Evolutionary conservation across 2,888 invertebrate species (phyloP).

Genomic region (Tachina lurida): DNA sequence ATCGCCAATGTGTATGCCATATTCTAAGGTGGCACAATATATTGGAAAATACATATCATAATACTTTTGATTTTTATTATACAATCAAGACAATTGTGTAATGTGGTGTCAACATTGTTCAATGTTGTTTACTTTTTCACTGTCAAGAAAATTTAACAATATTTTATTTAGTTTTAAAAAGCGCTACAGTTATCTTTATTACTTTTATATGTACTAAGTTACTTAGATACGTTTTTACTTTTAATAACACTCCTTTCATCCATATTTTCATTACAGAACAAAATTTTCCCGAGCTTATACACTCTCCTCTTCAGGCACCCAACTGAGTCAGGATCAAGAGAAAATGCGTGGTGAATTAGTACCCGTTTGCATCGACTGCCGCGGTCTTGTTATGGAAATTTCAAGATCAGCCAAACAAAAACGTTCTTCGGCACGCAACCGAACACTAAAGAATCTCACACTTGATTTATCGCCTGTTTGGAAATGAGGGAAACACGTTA

Average conservation of each 20-base stretch:
- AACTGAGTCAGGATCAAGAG: slow-evolving; percentile 84
- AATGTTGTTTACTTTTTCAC: too few species aligned
- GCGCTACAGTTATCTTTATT: too few species aligned
- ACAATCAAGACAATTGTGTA: too few species aligned
- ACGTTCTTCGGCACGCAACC: slow-evolving; percentile 91
- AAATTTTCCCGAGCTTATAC: slow-evolving; percentile 86
- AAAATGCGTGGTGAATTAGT: slow-evolving; percentile 90
- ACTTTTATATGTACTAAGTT: too few species aligned
- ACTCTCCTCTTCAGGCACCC: slow-evolving; percentile 83
- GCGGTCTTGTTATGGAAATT: slow-evolving; percentile 96
- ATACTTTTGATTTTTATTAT: too few species aligned
- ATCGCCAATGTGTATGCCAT: too few species aligned
- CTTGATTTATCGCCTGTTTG: slow-evolving; percentile 93
- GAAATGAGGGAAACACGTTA: slow-evolving; percentile 80
- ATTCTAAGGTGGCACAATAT: too few species aligned
- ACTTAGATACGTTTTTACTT: background rate
- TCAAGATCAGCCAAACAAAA: slow-evolving; percentile 92
- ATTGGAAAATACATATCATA: too few species aligned
- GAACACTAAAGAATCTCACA: slow-evolving; percentile 91
- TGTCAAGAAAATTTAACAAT: too few species aligned
- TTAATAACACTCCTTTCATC: background rate
- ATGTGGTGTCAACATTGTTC: too few species aligned
- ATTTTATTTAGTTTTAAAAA: background rate
- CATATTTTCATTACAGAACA: slow-evolving; percentile 82
- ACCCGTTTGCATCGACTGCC: slow-evolving; percentile 97